Conservation (phyloP, 2,797 vertebrate species). For the Acrossocheilus wenchowensis region DNA sequence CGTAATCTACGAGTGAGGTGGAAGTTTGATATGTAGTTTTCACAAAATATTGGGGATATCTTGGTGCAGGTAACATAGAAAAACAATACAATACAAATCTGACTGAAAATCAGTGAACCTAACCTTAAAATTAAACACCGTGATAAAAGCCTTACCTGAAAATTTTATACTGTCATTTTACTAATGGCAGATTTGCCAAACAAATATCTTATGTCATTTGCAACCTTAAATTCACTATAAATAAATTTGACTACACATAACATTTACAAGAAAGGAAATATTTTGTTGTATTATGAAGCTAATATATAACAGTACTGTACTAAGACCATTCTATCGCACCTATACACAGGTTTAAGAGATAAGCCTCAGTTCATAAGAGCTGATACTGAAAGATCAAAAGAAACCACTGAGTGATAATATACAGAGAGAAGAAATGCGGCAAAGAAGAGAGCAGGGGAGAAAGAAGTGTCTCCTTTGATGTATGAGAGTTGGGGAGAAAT, state of each 20-base stretch:
- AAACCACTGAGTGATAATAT: conserved; percentile 63
- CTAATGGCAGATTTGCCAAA: neutral
- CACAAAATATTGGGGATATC: neutral
- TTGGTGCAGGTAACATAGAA: neutral
- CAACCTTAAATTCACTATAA: neutral
- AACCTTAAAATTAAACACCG: neutral
- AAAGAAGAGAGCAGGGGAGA: conserved; percentile 57
- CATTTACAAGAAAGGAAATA: neutral
- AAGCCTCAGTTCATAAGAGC: conserved; percentile 54
- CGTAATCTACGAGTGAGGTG: no score
- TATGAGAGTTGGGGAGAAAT: conserved; percentile 66
- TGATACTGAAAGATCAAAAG: conserved; percentile 68
- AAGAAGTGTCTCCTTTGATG: conserved; percentile 69
- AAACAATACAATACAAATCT: neutral
- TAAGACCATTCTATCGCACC: neutral
- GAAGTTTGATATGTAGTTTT: neutral
- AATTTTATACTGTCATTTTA: neutral
- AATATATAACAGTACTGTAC: neutral
- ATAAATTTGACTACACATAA: neutral
- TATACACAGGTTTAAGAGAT: conserved; percentile 55
- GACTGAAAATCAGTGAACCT: neutral
- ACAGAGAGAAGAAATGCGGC: conserved; percentile 60
- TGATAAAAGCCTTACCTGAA: neutral
- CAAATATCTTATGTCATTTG: neutral
- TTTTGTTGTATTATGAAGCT: neutral